Percentiles rank a stretch among this genome's conserved stretches.
Evolutionary conservation across 2,888 invertebrate species (phyloP).

Genomic region (Lochmaea crataegi): DNA sequence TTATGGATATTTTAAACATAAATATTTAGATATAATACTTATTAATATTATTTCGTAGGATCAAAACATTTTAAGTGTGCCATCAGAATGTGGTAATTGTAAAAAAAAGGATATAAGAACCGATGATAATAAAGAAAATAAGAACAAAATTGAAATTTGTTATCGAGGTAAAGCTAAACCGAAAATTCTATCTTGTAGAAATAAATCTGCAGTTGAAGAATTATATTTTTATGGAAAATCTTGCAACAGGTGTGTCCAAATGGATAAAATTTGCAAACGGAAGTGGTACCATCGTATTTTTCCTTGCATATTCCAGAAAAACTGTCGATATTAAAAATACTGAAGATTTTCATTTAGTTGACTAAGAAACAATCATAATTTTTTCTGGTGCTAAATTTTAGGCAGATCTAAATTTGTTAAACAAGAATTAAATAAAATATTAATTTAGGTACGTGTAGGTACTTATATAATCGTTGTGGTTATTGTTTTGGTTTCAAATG

Average conservation of each 20-base stretch:
- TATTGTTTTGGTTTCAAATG: background rate
- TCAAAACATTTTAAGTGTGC: background rate
- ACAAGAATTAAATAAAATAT: background rate
- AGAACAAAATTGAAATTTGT: slow-evolving; percentile 3
- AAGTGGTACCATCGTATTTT: slow-evolving; percentile 13
- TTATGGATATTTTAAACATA: too few relatives aligned
- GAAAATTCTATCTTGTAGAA: background rate
- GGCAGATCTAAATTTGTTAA: background rate
- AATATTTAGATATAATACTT: too few relatives aligned
- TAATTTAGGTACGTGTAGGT: too few relatives aligned
- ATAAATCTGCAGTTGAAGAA: slow-evolving; percentile 4
- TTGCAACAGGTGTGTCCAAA: slow-evolving; percentile 7
- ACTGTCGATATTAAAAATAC: background rate
- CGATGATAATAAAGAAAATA: background rate
- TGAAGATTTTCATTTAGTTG: background rate
- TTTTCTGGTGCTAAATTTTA: too few relatives aligned
- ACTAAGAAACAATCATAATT: background rate
- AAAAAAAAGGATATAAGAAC: background rate
- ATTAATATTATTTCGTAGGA: background rate
- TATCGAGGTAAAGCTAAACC: background rate
- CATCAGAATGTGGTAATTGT: slow-evolving; percentile 3
- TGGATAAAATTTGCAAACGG: background rate
- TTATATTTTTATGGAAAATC: slow-evolving; percentile 15
- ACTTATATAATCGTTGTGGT: background rate
- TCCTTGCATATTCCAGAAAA: background rate